These are phyloP conservation scores for Stichopus horrens DNA, from an alignment of 53 echinoderm and acorn worm species.

Conservation along the genomic window DNA sequence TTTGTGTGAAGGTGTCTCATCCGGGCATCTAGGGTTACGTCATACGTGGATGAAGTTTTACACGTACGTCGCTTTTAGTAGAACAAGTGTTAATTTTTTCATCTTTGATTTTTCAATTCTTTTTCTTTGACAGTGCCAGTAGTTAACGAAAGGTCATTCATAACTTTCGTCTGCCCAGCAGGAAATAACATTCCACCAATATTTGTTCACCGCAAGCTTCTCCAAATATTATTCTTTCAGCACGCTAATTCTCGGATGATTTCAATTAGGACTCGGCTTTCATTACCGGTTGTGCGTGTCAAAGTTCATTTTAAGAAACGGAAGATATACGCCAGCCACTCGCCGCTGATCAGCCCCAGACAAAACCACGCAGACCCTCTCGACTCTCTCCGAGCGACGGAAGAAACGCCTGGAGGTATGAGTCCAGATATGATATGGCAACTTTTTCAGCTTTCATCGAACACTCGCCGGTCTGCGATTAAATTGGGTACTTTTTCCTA, in stretches of 20 bases:
- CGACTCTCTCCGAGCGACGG: constrained; percentile 19
- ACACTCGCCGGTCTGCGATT: constrained; percentile 31
- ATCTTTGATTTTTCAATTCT: not conserved
- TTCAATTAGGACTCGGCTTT: constrained; percentile 42
- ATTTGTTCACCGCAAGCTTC: constrained; percentile 47
- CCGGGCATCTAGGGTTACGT: too few species aligned
- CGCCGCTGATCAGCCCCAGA: not conserved
- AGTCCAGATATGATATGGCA: constrained; percentile 46
- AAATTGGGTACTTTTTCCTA: constrained; percentile 18
- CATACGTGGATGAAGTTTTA: too few species aligned
- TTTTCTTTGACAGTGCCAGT: constrained; percentile 1
- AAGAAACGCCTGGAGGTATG: constrained; percentile 43
- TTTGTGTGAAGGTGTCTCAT: too few species aligned
- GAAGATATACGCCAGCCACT: constrained; percentile 40
- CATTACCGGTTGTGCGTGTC: constrained; percentile 41
- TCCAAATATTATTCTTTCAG: constrained; percentile 50
- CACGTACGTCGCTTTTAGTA: not conserved
- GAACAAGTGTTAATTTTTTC: constrained; percentile 48
- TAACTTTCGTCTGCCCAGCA: constrained; percentile 24
- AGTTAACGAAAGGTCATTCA: constrained; percentile 32
- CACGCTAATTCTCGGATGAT: constrained; percentile 50
- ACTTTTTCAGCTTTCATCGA: constrained; percentile 47
- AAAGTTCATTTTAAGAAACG: constrained; percentile 45
- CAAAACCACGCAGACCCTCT: not conserved
- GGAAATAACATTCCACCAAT: constrained; percentile 47